Percentiles rank a stretch among this genome's conserved stretches.
These are phyloP conservation scores for Tringa solitaria DNA, from an alignment of 2,113 vertebrate species.

Conservation along the genomic window DNA sequence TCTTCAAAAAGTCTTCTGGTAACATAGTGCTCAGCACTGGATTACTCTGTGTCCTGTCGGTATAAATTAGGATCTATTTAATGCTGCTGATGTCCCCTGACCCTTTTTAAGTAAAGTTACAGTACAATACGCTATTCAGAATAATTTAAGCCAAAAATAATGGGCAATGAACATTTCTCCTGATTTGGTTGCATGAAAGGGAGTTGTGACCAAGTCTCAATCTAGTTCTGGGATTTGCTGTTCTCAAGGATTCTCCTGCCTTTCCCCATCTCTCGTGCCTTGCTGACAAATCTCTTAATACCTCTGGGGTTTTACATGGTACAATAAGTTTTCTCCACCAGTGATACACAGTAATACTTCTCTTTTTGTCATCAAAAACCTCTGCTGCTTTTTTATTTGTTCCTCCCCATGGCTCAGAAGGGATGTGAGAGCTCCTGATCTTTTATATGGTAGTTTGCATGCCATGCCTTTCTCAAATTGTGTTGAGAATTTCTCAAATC, in stretches of 20 bases:
- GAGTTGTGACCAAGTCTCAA: neutral
- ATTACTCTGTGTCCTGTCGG: slow-evolving; percentile 24
- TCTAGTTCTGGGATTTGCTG: neutral
- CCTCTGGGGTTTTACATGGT: neutral
- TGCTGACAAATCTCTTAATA: slow-evolving; percentile 23
- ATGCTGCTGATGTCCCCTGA: slow-evolving; percentile 21
- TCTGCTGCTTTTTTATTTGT: neutral
- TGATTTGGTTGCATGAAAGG: neutral
- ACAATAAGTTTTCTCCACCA: neutral
- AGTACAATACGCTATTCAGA: slow-evolving; percentile 2
- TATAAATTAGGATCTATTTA: slow-evolving; percentile 28
- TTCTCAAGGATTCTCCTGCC: neutral
- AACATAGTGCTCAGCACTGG: neutral
- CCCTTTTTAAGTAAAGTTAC: neutral
- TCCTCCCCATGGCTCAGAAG: neutral
- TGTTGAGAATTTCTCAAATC: too few species aligned
- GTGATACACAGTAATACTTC: neutral
- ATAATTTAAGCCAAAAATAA: slow-evolving; percentile 57
- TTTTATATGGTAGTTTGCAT: neutral
- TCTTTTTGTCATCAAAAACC: neutral
- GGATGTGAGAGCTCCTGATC: neutral
- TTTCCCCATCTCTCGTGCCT: neutral
- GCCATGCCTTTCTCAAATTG: neutral
- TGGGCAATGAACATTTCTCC: neutral
- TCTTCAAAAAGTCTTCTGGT: neutral